Base-by-base conservation (phyloP, 1,140 invertebrate species). In the Drosophila littoralis region DNA sequence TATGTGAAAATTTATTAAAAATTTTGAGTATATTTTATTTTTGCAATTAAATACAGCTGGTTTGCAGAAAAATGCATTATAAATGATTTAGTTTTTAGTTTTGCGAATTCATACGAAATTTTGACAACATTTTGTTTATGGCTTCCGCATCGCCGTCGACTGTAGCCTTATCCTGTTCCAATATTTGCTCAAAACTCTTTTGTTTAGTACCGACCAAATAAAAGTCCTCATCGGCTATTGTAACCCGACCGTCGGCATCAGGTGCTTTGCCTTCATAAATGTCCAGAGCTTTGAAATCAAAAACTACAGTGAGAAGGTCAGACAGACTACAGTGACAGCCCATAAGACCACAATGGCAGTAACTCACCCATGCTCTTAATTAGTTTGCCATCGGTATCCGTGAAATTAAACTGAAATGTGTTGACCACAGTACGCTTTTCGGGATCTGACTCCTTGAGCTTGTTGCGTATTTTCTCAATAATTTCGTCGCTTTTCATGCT, bases 261-360 rank as follows among this genome's bases (percentile, higher is more conserved):
- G 68, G 3, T 7, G 83, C 65, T 55, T 69, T 90, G 6, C 90
- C 90, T 28, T 91, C 90, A 36, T 91, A 91, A 38, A 91, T 91
- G 22, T 91, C 89, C 71, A 91, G 32, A 32, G 88, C 90, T 91
- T 91, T 91, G 75, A 91, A 91, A 90, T 91, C 90, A 74, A 91
- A 91, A 52, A 91, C 90, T 91, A 58, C 55, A 57, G 74, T 79
- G 58, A 89, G 50, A 78, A 36, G 72, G 68, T 89, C 66, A 88
- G 64, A 28, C 64, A 38, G 48, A 28, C 22, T 28, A 28, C 22
- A 4, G 22, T 28, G 40, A 40, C 12, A 35, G 7, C 6, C 43
- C 57, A 7, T 45, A 7, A 1, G 9, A 13, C 9, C 1, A 9
- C 22, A 57, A 67, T 46, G 22, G 50, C 33, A 71, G 32, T 61